Evolutionary conservation across 2,113 vertebrate species (phyloP), one percentile per base, ranked within the genome.

Genomic region (Zapornia atra): DNA sequence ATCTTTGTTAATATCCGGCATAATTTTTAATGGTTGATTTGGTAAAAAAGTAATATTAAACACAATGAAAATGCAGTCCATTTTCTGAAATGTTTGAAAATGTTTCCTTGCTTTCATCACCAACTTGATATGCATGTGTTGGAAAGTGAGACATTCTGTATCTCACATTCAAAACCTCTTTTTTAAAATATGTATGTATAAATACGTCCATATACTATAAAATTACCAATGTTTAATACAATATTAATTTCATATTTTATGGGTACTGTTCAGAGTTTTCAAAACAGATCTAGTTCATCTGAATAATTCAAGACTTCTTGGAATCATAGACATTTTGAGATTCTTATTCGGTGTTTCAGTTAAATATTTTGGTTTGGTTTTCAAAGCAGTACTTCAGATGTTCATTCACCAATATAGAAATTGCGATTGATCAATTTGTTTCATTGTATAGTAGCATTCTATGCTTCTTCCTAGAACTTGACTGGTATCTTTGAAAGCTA

Each of bases 41-140:
- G 4, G 5, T 83, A 53, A 63, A 64, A 51, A 76, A 6, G 2
- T 28, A 48, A 31, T 59, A n/a, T 42, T 65, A 48, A 51, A 59
- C 4, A 57, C 1, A 13, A 42, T 15, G 6, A n/a, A 88, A 84
- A 84, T 63, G 11, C 8, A 29, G 25, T 34, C 4, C 46, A 5
- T 20, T 33, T 3, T 2, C 12, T 56, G 34, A 76, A 82, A 63
- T 1, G 0, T 59, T 36, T 12, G 33, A 0, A 31, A 46, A 46
- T 46, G 44, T 85, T 70, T 71, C 22, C 22, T 56, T 31, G 8
- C 11, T 59, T 80, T 71, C 12, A 19, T 56, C 63, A 56, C 6
- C 14, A 65, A 22, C 31, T 81, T 66, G 26, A 50, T 26, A 54
- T 38, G 4, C 4, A 8, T 36, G 11, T 71, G 4, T 20, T 84